These are phyloP conservation scores for Scaptomyza graminum DNA, from an alignment of 1,140 invertebrate genomes.

Conservation along the genomic window DNA sequence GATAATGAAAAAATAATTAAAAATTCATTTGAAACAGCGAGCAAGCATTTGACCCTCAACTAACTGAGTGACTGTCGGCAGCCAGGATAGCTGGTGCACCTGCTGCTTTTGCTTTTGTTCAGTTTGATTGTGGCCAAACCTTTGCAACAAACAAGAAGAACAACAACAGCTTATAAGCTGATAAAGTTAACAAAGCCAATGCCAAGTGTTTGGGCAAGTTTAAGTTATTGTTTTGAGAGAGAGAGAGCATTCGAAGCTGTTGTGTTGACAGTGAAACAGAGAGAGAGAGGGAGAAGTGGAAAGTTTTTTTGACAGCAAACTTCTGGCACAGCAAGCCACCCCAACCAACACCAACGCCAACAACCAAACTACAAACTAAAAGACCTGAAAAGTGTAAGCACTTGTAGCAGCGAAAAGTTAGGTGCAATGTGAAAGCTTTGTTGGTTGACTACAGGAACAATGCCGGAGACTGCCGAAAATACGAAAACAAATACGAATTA, in stretches of 20 bases:
- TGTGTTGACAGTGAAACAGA: constrained; percentile 22
- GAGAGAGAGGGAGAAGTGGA: constrained; percentile 22
- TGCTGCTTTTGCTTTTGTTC: background rate
- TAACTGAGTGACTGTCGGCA: background rate
- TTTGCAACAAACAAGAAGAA: background rate
- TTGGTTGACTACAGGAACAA: constrained; percentile 3
- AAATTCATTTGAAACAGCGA: constrained; percentile 33
- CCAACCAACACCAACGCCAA: background rate
- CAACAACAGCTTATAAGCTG: constrained; percentile 29
- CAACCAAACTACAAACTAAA: background rate
- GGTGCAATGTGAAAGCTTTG: constrained; percentile 25
- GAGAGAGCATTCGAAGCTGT: constrained; percentile 16
- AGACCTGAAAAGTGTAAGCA: background rate
- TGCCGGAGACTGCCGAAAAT: constrained; percentile 18
- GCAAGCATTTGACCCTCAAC: background rate
- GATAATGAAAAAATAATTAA: constrained; percentile 44
- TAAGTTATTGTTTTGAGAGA: constrained; percentile 65
- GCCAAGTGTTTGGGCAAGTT: constrained; percentile 61
- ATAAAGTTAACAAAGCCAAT: constrained; percentile 48
- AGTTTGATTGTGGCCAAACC: constrained; percentile 1
- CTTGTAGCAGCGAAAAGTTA: constrained; percentile 16
- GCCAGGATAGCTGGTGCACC: background rate
- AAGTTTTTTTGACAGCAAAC: constrained; percentile 42
- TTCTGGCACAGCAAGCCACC: constrained; percentile 6
- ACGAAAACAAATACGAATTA: constrained; percentile 46